Evolutionary conservation across 2,888 invertebrate genomes (phyloP).

Genomic region (Drepana falcataria): DNA sequence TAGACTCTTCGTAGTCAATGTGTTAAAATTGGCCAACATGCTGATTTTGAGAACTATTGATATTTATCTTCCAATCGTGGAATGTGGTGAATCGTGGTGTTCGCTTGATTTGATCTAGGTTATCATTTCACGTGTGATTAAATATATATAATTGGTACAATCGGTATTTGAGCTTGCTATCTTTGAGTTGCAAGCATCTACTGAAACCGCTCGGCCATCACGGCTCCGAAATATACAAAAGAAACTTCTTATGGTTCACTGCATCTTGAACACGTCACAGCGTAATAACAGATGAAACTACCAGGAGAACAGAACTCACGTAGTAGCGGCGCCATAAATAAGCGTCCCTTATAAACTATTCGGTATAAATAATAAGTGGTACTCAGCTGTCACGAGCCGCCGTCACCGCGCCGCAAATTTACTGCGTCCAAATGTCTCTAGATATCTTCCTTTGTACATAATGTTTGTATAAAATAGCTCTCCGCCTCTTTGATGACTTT

Average conservation of each 20-base stretch:
- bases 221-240: too few species aligned
- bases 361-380: slow-evolving; percentile 22
- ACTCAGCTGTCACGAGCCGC: slow-evolving; percentile 15
- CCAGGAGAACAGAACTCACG: not conserved
- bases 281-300: not conserved
- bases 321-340: slow-evolving; percentile 16
- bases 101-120: too few species aligned
- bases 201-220: too few species aligned
- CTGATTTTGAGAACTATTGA: too few species aligned
- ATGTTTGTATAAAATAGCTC: slow-evolving; percentile 2
- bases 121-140: too few species aligned
- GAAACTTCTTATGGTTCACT: not conserved
- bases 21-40: too few species aligned
- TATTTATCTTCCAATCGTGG: too few species aligned
- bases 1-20: too few species aligned
- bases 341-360: slow-evolving; percentile 16
- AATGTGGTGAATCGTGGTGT: too few species aligned
- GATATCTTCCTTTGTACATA: not conserved
- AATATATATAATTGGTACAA: too few species aligned
- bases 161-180: too few species aligned
- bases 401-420: slow-evolving; percentile 16
- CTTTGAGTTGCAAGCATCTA: too few species aligned
- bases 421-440: slow-evolving; percentile 5
- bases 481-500: slow-evolving; percentile 1
- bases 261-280: not conserved